A percentile compares a stretch with the other conserved stretches of the same genome.
These are phyloP conservation scores for Globia sparganii DNA, from an alignment of 2,888 invertebrate species.

Conservation along the genomic window DNA sequence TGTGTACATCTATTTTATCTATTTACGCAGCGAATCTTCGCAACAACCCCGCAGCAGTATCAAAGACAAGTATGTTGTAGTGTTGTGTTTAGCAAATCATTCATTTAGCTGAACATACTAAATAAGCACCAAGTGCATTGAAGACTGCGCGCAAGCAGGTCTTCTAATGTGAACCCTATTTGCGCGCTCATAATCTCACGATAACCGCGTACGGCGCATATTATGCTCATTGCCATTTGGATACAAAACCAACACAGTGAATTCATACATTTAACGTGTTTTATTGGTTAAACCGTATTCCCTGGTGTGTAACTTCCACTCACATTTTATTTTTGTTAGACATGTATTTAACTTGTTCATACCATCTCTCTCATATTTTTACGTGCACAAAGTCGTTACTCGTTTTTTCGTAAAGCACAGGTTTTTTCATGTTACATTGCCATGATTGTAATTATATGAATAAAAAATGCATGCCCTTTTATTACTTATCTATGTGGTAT, in stretches of 20 bases:
- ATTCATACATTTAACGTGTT: neutral
- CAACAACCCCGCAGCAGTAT: constrained; percentile 77
- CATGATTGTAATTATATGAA: neutral
- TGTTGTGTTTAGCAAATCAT: constrained; percentile 73
- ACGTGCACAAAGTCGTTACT: neutral
- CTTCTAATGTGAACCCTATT: neutral
- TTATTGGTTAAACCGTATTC: neutral
- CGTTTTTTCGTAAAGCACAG: neutral
- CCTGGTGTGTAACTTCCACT: neutral
- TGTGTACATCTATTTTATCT: constrained; percentile 49
- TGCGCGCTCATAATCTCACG: neutral
- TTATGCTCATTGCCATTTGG: neutral
- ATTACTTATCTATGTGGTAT: neutral
- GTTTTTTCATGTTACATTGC: neutral
- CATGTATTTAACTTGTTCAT: neutral
- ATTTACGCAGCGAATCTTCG: constrained; percentile 82
- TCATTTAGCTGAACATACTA: constrained; percentile 27
- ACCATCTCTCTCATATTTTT: neutral
- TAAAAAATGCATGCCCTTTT: neutral
- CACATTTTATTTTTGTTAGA: neutral
- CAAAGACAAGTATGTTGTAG: constrained; percentile 84
- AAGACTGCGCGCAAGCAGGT: neutral
- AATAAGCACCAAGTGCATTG: neutral
- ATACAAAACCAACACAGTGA: neutral
- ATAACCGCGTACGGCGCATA: neutral